These are phyloP conservation scores for Lepidocyrtinus sp. DNA, from an alignment of 2,888 invertebrate species.

Conservation along the genomic window DNA sequence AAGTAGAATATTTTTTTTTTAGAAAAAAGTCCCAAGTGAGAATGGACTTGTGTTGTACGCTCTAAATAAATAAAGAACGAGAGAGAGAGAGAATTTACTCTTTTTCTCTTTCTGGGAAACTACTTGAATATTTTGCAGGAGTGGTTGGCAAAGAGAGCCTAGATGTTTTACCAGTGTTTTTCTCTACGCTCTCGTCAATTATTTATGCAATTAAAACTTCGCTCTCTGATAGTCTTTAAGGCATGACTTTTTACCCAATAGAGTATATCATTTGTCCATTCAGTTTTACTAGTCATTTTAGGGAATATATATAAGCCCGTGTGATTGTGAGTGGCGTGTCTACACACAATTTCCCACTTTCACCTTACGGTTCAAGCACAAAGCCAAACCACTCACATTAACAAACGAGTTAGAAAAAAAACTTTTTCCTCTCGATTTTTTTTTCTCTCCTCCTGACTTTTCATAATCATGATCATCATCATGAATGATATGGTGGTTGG, in stretches of 20 bases:
- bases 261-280: conserved; percentile 12
- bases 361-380: conserved; percentile 23
- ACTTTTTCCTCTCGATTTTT: conserved; percentile 20
- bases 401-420: conserved; percentile 1
- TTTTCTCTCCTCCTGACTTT: no score
- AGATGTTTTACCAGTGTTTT: conserved; percentile 6
- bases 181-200: conserved; percentile 42
- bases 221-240: conserved; percentile 37
- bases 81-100: conserved; percentile 9
- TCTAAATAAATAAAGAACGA: conserved; percentile 11
- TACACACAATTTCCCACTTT: conserved; percentile 41
- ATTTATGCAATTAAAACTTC: conserved; percentile 54
- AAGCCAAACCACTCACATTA: conserved; percentile 15
- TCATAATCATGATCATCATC: conserved; percentile 12
- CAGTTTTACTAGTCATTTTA: conserved; percentile 4
- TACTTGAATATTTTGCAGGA: neutral
- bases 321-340: conserved; percentile 31
- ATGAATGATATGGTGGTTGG: conserved; percentile 21
- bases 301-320: neutral
- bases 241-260: conserved; percentile 9
- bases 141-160: neutral
- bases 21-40: conserved; percentile 36
- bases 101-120: neutral
- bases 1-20: conserved; percentile 21
- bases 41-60: conserved; percentile 21